Conservation (phyloP, 2,113 vertebrate species). For the Paracanthobrama guichenoti region DNA sequence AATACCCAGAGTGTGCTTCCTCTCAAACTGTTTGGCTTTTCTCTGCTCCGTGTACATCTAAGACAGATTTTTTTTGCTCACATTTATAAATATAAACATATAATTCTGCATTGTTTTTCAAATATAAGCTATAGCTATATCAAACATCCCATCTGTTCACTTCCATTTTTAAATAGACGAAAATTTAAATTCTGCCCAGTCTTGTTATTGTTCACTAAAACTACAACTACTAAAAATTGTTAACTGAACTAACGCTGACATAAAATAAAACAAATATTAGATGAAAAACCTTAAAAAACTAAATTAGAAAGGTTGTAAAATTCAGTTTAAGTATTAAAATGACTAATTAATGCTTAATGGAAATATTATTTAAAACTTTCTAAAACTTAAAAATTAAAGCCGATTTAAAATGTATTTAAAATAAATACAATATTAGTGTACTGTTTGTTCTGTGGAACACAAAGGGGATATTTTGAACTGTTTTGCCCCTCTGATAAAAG, state of each 20-base stretch:
- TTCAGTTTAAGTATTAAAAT: neutral
- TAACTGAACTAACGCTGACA: neutral
- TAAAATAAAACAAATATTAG: neutral
- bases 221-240: neutral
- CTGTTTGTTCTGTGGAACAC: neutral
- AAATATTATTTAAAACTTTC: neutral
- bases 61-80: neutral
- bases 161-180: neutral
- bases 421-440: too few species aligned
- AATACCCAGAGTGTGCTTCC: slow-evolving; percentile 44
- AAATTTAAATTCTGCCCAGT: neutral
- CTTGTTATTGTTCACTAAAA: neutral
- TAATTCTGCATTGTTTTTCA: neutral
- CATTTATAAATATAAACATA: neutral
- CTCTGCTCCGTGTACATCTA: neutral
- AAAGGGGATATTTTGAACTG: neutral
- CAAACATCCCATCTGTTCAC: neutral
- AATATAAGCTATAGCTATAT: neutral
- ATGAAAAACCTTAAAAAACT: neutral
- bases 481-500: neutral
- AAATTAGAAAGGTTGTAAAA: neutral
- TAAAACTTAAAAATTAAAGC: neutral
- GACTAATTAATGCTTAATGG: neutral
- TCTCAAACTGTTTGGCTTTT: slow-evolving; percentile 1
- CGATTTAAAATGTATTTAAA: neutral